A percentile compares a stretch with the other conserved stretches of the same genome.
Conservation (phyloP, 2,888 invertebrate genomes). For the Drosophila acutilabella region DNA sequence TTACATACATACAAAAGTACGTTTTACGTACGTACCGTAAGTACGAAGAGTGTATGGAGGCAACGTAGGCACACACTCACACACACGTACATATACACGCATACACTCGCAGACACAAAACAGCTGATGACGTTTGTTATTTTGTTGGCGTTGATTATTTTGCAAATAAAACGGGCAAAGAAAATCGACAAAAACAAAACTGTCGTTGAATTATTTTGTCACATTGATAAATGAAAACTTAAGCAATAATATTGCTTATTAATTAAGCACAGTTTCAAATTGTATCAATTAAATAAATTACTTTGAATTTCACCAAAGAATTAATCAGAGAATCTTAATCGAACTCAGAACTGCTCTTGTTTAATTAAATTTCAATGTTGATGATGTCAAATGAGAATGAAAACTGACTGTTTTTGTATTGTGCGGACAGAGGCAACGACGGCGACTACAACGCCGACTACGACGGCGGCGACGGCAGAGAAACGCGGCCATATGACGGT, state of each 20-base stretch:
- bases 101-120: conserved; percentile 45
- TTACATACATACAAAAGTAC: background rate
- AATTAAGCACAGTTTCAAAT: conserved; percentile 56
- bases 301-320: conserved; percentile 53
- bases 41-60: conserved; percentile 14
- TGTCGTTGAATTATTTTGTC: conserved; percentile 28
- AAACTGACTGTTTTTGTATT: conserved; percentile 76
- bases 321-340: conserved; percentile 40
- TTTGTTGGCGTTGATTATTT: conserved; percentile 62
- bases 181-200: conserved; percentile 30
- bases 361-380: conserved; percentile 78
- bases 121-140: conserved; percentile 78
- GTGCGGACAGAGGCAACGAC: conserved; percentile 58
- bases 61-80: conserved; percentile 43
- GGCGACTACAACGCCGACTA: conserved; percentile 39
- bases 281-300: conserved; percentile 46
- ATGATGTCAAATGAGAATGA: conserved; percentile 83
- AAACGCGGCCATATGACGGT: conserved; percentile 45
- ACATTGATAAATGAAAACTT: conserved; percentile 65
- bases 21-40: conserved; percentile 5
- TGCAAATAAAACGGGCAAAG: conserved; percentile 45
- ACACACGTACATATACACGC: conserved; percentile 12
- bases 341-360: conserved; percentile 58
- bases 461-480: conserved; percentile 39
- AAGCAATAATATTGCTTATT: conserved; percentile 32